Conservation (phyloP, 2,113 vertebrate species). For the Sceloporus undulatus region DNA sequence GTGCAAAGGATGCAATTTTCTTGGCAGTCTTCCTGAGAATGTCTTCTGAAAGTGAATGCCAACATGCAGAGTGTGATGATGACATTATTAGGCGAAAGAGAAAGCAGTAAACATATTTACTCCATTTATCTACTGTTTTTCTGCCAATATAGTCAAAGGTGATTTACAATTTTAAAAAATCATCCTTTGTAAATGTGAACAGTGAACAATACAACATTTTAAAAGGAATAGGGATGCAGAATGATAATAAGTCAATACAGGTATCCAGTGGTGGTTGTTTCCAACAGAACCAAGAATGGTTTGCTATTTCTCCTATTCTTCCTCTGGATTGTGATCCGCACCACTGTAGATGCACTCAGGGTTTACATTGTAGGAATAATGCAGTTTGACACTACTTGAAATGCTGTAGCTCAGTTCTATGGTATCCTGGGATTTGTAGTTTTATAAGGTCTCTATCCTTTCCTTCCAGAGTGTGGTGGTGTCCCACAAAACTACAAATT, state of each 20-base stretch:
- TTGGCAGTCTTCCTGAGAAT: slow-evolving; percentile 3
- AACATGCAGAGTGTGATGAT: not conserved
- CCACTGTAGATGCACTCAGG: too few species aligned
- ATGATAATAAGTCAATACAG: not conserved
- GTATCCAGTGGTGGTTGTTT: not conserved
- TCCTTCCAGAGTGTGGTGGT: too few species aligned
- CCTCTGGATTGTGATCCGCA: too few species aligned
- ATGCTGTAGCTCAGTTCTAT: too few species aligned
- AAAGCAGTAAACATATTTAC: not conserved
- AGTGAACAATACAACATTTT: not conserved
- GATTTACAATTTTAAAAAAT: not conserved
- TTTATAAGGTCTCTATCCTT: too few species aligned
- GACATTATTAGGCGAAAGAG: not conserved
- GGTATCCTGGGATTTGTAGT: too few species aligned
- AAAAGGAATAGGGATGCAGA: not conserved
- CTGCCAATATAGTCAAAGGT: not conserved
- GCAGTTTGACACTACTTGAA: too few species aligned
- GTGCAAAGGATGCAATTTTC: slow-evolving; percentile 23
- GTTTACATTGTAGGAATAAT: too few species aligned
- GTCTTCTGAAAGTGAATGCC: slow-evolving; percentile 4
- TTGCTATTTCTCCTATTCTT: too few species aligned
- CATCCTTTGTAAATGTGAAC: not conserved
- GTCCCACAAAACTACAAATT: too few species aligned
- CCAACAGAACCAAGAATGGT: not conserved
- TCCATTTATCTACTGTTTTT: not conserved